Percentiles rank a stretch among this genome's conserved stretches.
Evolutionary conservation across 1,140 invertebrate species (phyloP).

Genomic region (Drosophila prosaltans): DNA sequence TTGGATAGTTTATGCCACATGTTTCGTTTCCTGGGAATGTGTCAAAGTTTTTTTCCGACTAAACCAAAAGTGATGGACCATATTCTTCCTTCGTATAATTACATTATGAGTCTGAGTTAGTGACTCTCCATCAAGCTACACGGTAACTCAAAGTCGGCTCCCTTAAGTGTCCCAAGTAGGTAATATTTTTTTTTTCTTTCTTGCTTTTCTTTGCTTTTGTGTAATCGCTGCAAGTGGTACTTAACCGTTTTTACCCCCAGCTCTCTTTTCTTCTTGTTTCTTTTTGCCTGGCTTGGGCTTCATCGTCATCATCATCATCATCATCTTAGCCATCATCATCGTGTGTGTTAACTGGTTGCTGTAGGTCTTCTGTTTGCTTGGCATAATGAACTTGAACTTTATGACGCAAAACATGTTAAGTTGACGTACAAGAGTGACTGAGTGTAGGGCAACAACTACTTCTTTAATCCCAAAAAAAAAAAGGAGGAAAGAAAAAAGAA

Average conservation of each 20-base stretch:
- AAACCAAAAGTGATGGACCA: too few species aligned
- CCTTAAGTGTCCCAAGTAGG: background rate
- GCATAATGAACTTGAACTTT: constrained; percentile 80
- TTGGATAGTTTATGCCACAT: background rate
- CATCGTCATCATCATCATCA: constrained; percentile 12
- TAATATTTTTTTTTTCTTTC: constrained; percentile 10
- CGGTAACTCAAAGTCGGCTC: background rate
- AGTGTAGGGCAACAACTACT: constrained; percentile 45
- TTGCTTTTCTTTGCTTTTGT: constrained; percentile 43
- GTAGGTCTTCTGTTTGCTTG: constrained; percentile 39
- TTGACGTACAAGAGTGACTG: constrained; percentile 52
- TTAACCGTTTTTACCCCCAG: constrained; percentile 38
- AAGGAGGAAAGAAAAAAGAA: too few species aligned
- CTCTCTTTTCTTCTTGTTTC: constrained; percentile 36
- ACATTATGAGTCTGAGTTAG: background rate
- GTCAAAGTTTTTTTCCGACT: background rate
- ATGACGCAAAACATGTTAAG: constrained; percentile 78
- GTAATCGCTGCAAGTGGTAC: constrained; percentile 73
- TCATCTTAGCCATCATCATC: constrained; percentile 12
- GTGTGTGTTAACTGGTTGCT: constrained; percentile 51
- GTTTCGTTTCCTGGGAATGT: background rate
- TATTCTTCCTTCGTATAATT: too few species aligned
- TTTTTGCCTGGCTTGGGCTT: constrained; percentile 29
- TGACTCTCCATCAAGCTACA: background rate
- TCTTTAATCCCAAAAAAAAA: background rate